Conservation (phyloP, 2,888 invertebrate species). For the Campopleginae sp. region DNA sequence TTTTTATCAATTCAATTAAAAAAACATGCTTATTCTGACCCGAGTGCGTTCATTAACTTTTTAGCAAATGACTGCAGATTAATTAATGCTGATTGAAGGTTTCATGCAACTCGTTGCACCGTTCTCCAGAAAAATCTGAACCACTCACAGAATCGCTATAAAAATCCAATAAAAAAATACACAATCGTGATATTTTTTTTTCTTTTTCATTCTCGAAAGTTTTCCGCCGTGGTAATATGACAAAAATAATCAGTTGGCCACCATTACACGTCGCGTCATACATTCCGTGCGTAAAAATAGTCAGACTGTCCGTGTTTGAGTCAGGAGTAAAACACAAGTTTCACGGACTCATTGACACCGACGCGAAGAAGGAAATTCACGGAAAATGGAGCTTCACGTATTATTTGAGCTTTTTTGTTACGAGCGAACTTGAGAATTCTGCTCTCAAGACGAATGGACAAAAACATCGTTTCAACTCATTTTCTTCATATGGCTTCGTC, state of each 20-base stretch:
- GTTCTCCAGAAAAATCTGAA: not conserved
- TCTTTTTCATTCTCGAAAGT: not conserved
- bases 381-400: not conserved
- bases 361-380: not conserved
- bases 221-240: not conserved
- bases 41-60: not conserved
- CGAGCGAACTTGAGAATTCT: constrained; percentile 22
- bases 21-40: not conserved
- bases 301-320: constrained; percentile 5
- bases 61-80: not conserved
- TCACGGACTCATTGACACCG: constrained; percentile 10
- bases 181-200: not conserved
- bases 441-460: not conserved
- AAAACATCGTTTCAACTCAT: not conserved
- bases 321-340: not conserved
- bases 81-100: not conserved
- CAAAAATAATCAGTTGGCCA: not conserved
- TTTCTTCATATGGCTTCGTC: not conserved
- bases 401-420: constrained; percentile 4
- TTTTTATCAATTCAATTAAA: not conserved
- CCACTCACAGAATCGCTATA: not conserved
- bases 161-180: not conserved
- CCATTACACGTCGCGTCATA: not conserved
- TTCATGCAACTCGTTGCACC: too few species aligned
- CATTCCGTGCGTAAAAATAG: not conserved